Base-by-base conservation (phyloP, 2,113 vertebrate species). In the Grantiella picta region DNA sequence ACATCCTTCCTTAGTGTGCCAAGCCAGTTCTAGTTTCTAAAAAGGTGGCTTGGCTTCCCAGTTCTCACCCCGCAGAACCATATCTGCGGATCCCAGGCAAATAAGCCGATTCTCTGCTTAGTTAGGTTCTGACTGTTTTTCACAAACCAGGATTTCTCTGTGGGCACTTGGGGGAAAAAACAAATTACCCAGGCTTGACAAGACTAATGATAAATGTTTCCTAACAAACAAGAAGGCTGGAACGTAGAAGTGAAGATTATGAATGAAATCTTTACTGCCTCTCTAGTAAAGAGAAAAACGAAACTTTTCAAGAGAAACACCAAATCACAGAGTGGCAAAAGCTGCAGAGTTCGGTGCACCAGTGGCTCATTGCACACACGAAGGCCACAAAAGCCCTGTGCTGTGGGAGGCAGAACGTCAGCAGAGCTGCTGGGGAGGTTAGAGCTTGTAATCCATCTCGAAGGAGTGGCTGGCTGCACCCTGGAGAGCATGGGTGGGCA, bases 311-410 rank as follows among this genome's bases (percentile, higher is more conserved):
- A 23, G 54, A 90, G 38, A 40, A 52, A 76, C 50, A 10, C 0
- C 12, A 33, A 44, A 47, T 27, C 75, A 17, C 1, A 9, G 49
- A 15, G 44, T 15, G 27, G 22, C 45, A 47, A 50, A 85, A 33
- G 52, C 69, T 40, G 45, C 73, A 40, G 13, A 54, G 12, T 29
- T 72, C 75, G 38, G 27, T 25, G 20, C 11, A 15, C 0, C 0
- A 65, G 31, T 8, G 18, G 33, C 45, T 81, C 0, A 0, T 3
- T n/a, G 45, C 24, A 31, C 10, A 63, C 0, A 3, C 22, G 56
- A 72, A 9, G 10, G 42, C 66, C 53, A 86, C 0, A 0, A 81
- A 75, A 81, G 45, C 42, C 66, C 25, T 15, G 8, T 14, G 7
- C 23, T 61, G 22, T 36, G 56, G 45, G 22, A 87, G 28, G 50